Base-by-base conservation (phyloP, 2,113 vertebrate genomes). In the Thermophis baileyi region DNA sequence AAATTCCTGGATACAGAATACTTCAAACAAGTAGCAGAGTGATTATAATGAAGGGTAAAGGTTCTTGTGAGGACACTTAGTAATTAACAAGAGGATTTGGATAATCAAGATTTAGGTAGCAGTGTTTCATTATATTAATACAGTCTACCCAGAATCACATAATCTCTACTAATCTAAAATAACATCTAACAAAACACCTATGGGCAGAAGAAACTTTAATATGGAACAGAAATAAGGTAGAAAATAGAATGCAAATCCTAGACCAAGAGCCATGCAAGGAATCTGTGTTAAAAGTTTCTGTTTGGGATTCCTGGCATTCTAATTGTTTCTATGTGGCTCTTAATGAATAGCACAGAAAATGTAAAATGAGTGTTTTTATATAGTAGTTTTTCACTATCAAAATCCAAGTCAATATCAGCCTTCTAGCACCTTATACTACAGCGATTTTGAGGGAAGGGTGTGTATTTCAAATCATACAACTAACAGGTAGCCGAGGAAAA, bases 391-490 rank as follows among this genome's bases (percentile, higher is more conserved):
- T 46, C 87, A 85, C 3, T 24, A 87, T 54, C 12, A 55, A 60
- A 63, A 1, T 18, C 94, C 93, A 93, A 92, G 93, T 93, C n/a
- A 92, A n/a, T 93, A 89, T 88, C 35, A 91, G 86, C 88, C 90
- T 89, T 92, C 94, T 57, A 95, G 95, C 95, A 96, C 95, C 91
- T 57, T 35, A 92, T 95, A 95, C 91, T 9, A 86, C 87, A 95
- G 57, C 57, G 88, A 90, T 89, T 93, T 90, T 85, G 90, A 89
- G 95, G 24, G 24, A 47, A 27, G 1, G 3, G 92, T 49, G 44
- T 90, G 81, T 90, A 93, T 12, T 24, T 89, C 85, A 18, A 93
- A 91, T 94, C 44, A 94, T 46, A 96, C 55, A 94, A 40, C 55
- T 93, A 95, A 94, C 86, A 49, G 22, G 92, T 94, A 95, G 2